Evolutionary conservation across 2,797 vertebrate species (phyloP).

Genomic region (Knipowitschia caucasica): DNA sequence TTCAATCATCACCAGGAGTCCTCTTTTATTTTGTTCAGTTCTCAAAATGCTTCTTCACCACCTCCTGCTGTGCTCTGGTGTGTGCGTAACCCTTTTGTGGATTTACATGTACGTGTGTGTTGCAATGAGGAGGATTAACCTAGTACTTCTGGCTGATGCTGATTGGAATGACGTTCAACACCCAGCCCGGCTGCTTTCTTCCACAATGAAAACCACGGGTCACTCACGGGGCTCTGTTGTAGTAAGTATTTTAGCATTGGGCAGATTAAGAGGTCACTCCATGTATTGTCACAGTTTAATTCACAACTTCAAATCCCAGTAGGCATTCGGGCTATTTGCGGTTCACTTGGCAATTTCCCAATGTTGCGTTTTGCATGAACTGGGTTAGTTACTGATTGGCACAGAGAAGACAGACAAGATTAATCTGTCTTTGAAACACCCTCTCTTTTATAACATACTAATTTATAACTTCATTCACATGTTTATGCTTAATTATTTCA

Average conservation of each 20-base stretch:
- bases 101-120: slow-evolving; percentile 1
- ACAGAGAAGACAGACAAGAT: slow-evolving; percentile 33
- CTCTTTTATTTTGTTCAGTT: background rate
- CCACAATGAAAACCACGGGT: slow-evolving; percentile 16
- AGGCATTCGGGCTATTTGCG: slow-evolving; percentile 10
- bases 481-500: slow-evolving; percentile 3
- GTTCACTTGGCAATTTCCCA: slow-evolving; percentile 47
- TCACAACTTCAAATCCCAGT: slow-evolving; percentile 9
- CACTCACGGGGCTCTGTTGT: slow-evolving; percentile 2
- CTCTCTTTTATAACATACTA: background rate
- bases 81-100: slow-evolving; percentile 2
- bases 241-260: background rate
- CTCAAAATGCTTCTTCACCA: background rate
- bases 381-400: slow-evolving; percentile 33
- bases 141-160: slow-evolving; percentile 61
- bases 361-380: slow-evolving; percentile 45
- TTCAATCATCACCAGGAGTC: slow-evolving; percentile 21
- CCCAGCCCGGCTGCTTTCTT: slow-evolving; percentile 28
- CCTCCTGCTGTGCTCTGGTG: slow-evolving; percentile 1
- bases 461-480: slow-evolving; percentile 22
- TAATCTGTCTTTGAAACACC: slow-evolving; percentile 17
- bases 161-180: slow-evolving; percentile 64
- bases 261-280: slow-evolving; percentile 4
- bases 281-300: slow-evolving; percentile 16
- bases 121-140: slow-evolving; percentile 67